Base-by-base conservation (phyloP, 2,113 vertebrate genomes). In the Sceloporus undulatus region DNA sequence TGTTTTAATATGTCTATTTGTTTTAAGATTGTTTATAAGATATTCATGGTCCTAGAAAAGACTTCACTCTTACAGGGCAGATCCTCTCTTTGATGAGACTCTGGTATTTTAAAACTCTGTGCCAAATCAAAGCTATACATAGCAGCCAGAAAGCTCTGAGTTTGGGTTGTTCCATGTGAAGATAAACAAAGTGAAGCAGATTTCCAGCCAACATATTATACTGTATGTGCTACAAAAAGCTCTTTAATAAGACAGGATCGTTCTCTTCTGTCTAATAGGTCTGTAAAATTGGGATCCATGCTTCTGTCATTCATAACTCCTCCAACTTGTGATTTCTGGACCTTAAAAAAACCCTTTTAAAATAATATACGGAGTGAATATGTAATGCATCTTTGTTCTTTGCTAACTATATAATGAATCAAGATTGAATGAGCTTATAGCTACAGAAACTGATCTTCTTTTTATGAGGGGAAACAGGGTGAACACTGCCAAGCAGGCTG, bases 161-260 rank as follows among this genome's bases (percentile, higher is more conserved):
- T 70, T 29, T 84, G 27, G 42, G 42, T 42, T n/a, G 27, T 71
- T 86, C 52, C 48, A 79, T 70, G 59, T 7, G 48, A 56, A 27
- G 21, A 27, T 79, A 79, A 86, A 79, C 34, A 82, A 82, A 66
- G 16, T 77, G 66, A 54, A 86, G 48, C 21, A 54, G 42, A 27
- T 86, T 70, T 9, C 18, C 34, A 79, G 29, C 62, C 65, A 70
- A 56, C 76, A 54, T 40, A 34, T 38, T 85, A 29, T 25, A 34
- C 34, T 34, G 34, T 34, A 29, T 59, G 27, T 62, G 54, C 34
- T 59, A 29, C 70, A 75, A 34, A 76, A 62, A 40, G 2, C 16
- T 62, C 13, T 85, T 85, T 62, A 75, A 29, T 75, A 85, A 62
- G 54, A 75, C 54, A 62, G 34, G 48, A n/a, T 29, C 56, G 25